phyloP scores from a whole-genome alignment of 1,140 invertebrate species.

The Leptinotarsa defecta region DNA sequence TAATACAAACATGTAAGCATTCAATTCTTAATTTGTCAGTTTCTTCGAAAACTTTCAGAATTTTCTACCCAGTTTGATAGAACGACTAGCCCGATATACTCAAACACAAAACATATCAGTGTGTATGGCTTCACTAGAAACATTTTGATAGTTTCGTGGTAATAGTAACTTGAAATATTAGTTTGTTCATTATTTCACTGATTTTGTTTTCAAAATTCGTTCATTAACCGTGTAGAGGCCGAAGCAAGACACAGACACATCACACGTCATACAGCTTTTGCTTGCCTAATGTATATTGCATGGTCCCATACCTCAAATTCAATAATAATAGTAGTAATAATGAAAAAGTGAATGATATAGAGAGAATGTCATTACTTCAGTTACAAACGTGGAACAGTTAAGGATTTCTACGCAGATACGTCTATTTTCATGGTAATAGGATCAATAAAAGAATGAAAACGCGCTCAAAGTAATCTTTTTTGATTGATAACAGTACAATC shows the following conservation, averaged over 20 bases:
- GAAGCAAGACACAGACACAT: conserved; percentile 26
- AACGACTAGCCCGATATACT: not conserved
- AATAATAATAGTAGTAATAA: not conserved
- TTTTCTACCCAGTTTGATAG: conserved; percentile 2
- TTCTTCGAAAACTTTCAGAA: not conserved
- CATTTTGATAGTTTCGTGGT: not conserved
- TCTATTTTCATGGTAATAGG: no score
- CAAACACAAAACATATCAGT: not conserved
- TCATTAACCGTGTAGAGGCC: conserved; percentile 15
- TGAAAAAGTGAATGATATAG: not conserved
- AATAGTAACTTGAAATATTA: not conserved
- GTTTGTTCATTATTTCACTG: not conserved
- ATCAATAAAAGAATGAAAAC: no score
- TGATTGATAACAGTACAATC: no score
- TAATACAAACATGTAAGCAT: no score
- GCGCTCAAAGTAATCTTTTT: no score
- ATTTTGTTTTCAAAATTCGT: no score
- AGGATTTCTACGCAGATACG: no score
- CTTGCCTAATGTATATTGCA: conserved; percentile 8
- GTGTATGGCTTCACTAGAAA: not conserved
- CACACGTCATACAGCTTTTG: conserved; percentile 17
- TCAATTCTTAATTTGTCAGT: no score
- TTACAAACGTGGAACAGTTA: no score
- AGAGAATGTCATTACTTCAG: no score
- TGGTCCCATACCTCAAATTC: not conserved